Conservation (phyloP, 2,888 invertebrate genomes). For the Hipparchia sbordonii region DNA sequence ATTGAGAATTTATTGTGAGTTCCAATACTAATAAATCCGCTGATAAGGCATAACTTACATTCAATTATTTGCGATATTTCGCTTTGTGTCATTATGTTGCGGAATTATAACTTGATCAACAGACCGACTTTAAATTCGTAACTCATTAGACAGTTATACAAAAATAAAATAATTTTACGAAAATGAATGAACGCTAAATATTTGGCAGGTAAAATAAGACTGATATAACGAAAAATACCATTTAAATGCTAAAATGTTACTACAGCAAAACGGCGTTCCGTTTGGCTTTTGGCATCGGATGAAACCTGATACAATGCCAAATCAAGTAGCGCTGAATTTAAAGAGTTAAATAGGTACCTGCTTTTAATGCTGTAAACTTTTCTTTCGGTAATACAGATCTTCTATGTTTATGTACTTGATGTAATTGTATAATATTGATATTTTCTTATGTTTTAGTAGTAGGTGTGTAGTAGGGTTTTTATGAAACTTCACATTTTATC, state of each 20-base stretch:
- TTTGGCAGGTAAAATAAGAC: no score
- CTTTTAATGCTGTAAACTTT: neutral
- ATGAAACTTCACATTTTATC: no score
- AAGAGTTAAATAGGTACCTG: neutral
- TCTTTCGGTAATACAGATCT: neutral
- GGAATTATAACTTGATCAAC: no score
- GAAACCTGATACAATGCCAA: constrained; percentile 6
- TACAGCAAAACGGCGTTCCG: constrained; percentile 1
- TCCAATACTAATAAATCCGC: constrained; percentile 7
- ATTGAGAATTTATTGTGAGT: constrained; percentile 21
- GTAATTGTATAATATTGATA: neutral
- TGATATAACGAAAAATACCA: neutral
- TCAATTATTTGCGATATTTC: constrained; percentile 1
- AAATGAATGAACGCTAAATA: no score
- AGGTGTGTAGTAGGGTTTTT: no score
- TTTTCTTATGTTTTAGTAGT: no score
- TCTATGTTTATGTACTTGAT: neutral
- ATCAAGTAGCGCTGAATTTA: constrained; percentile 11
- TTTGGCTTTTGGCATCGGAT: constrained; percentile 17
- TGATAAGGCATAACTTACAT: constrained; percentile 6
- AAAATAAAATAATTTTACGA: no score
- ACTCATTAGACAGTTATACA: no score
- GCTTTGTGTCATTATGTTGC: neutral
- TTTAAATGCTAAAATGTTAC: neutral
- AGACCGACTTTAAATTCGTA: no score